Base-by-base conservation (phyloP, 2,888 invertebrate genomes). In the Lepidonotus clava region DNA sequence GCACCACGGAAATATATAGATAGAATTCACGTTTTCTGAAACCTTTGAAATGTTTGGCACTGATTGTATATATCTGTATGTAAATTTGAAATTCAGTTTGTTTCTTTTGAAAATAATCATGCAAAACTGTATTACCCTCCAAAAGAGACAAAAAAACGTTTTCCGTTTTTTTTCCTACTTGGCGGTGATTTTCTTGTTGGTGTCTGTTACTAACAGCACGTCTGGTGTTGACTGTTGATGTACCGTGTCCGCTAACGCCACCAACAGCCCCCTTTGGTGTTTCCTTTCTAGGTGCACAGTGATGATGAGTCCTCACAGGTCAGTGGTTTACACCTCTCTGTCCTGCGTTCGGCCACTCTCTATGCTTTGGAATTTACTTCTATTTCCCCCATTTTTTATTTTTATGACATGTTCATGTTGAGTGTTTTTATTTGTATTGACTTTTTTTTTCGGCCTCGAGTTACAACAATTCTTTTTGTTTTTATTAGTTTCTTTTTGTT, bases 251-350 rank as follows among this genome's bases (percentile, higher is more conserved):
- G 21, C 38, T 71, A 71, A 71, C n/a, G n/a, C 71, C 71, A 71
- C 71, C 71, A 38, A 36, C 36, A 71, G 71, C 11, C 8, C 21
- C 80, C 41, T 80, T 32, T 80, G 80, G 80, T 80, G 80, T 80
- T 80, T 46, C 51, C 40, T 80, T 80, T 80, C 4, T 80, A 80
- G 80, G 80, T 46, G 41, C 51, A 80, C 80, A 80, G 11, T 80
- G 80, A 80, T 24, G 80, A 80, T 80, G 80, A 21, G 18, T 80
- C 80, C 18, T 41, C 80, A 5, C 80, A 80, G 80, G 80, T 80
- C 28, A 80, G 80, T 80, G 38, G 38, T 18, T 8, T n/a, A 71
- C 71, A 61, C 1, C 71, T 38, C 34, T 38, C 21, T 14, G 14
- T 38, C 34, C 71, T 18, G 14, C 34, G 71, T n/a, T n/a, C 8